Evolutionary conservation across 2,888 invertebrate genomes (phyloP).

Genomic region (Acanthoscelides obtectus): DNA sequence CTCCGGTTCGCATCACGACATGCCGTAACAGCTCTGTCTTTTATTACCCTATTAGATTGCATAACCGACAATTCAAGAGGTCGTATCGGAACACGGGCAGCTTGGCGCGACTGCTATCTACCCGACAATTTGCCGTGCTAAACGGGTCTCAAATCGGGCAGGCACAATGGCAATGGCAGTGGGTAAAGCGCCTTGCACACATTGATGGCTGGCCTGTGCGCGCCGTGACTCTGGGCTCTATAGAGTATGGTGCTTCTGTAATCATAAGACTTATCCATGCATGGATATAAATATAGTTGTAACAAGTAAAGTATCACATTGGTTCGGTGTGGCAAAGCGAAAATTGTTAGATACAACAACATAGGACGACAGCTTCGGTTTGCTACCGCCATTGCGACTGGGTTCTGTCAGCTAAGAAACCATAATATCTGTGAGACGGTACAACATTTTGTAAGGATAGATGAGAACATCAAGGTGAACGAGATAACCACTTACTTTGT

Average conservation of each 20-base stretch:
- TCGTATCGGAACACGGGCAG: neutral
- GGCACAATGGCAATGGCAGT: neutral
- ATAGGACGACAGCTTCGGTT: too few relatives aligned
- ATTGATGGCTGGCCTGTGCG: neutral
- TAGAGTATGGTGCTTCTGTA: neutral
- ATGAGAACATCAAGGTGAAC: too few relatives aligned
- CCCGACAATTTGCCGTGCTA: neutral
- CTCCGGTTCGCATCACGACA: conserved; percentile 19
- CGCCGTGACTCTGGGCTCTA: neutral
- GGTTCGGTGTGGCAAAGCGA: too few relatives aligned
- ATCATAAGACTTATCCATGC: neutral
- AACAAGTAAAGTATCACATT: neutral
- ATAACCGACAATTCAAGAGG: conserved; percentile 21
- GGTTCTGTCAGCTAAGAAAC: too few relatives aligned
- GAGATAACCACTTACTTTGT: too few relatives aligned
- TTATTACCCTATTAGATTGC: conserved; percentile 31
- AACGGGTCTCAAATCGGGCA: neutral
- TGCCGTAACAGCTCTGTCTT: conserved; percentile 28
- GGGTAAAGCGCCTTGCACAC: neutral
- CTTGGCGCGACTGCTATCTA: neutral
- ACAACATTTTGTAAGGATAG: too few relatives aligned
- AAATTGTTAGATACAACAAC: too few relatives aligned
- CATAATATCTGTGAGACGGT: too few relatives aligned
- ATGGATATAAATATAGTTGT: neutral
- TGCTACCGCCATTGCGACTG: too few relatives aligned